Conservation (phyloP, 2,888 invertebrate species). For the Carabus problematicus region DNA sequence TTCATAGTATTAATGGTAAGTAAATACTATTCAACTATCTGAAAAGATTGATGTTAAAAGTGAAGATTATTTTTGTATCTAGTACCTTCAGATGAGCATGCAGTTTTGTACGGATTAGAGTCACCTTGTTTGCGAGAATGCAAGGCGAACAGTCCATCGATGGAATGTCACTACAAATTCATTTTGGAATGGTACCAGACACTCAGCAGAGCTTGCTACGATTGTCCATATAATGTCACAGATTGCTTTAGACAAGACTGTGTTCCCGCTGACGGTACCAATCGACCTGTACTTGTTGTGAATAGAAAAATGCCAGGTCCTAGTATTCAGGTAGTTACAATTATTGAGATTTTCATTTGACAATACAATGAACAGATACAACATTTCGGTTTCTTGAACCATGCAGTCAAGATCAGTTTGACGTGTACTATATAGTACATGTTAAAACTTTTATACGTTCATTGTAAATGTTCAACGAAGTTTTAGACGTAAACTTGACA, state of each 20-base stretch:
- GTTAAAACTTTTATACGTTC: no score
- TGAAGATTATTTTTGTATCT: not conserved
- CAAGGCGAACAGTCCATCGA: conserved; percentile 63
- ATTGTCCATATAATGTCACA: conserved; percentile 76
- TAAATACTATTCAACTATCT: no score
- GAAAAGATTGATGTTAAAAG: not conserved
- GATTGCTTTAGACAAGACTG: conserved; percentile 84
- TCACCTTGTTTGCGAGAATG: conserved; percentile 73
- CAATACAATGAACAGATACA: no score
- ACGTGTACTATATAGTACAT: no score
- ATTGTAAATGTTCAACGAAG: no score
- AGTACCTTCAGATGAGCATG: conserved; percentile 48
- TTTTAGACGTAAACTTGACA: no score
- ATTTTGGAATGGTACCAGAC: conserved; percentile 83
- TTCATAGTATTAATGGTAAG: not conserved
- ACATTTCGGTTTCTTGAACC: no score
- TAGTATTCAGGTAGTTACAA: conserved; percentile 71
- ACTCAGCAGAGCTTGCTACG: conserved; percentile 86
- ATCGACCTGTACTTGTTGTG: conserved; percentile 77
- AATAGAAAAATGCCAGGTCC: conserved; percentile 91
- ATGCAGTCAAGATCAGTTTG: no score
- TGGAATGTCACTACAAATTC: conserved; percentile 76
- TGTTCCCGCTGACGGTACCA: conserved; percentile 82
- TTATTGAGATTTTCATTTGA: no score
- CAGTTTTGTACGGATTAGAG: conserved; percentile 49